Evolutionary conservation across 2,113 vertebrate species (phyloP), one percentile per base, ranked within the genome.

Genomic region (Anhinga rufa): DNA sequence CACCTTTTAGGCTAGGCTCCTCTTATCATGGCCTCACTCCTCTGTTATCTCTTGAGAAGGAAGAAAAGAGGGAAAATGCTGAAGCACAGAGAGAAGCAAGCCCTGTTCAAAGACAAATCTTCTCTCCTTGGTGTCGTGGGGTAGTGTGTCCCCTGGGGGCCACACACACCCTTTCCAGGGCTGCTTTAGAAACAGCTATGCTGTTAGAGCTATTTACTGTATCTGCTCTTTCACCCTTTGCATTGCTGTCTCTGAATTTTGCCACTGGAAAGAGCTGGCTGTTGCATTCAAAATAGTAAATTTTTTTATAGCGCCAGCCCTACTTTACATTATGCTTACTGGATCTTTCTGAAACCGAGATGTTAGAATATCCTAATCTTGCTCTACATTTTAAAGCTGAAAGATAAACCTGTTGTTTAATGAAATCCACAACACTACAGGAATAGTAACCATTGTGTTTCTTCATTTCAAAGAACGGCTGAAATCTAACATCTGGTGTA

Each of bases 381-480:
- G 77, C 81, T 93, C 84, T 81, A 84, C 75, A 83, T 89, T 93
- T 95, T 85, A 74, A 84, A 84, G 95, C 91, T 95, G 88, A 95
- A 96, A 96, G 97, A 94, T 96, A 96, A 97, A 97, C 70, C 79
- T 89, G 91, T 89, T 93, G 91, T 97, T 93, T 97, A 97, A 97
- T 92, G 83, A 96, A 95, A 95, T 86, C 96, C 94, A 96, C 93
- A 97, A 97, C 83, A 91, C 70, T 44, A 90, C 94, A 86, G 95
- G 8, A 93, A 91, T 95, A 93, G 89, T 83, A 97, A 90, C 82
- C 80, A 84, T 97, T 72, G 69, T 93, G 95, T 96, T 97, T 83
- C 95, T 93, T 92, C 82, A 34, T 88, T 94, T 97, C 92, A 94
- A 96, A 96, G 93, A 65, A 40, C 6, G 65, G 92, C 89, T 97